Evolutionary conservation across 2,888 invertebrate genomes (phyloP).

Genomic region (Nematopogon swammerdamellus): DNA sequence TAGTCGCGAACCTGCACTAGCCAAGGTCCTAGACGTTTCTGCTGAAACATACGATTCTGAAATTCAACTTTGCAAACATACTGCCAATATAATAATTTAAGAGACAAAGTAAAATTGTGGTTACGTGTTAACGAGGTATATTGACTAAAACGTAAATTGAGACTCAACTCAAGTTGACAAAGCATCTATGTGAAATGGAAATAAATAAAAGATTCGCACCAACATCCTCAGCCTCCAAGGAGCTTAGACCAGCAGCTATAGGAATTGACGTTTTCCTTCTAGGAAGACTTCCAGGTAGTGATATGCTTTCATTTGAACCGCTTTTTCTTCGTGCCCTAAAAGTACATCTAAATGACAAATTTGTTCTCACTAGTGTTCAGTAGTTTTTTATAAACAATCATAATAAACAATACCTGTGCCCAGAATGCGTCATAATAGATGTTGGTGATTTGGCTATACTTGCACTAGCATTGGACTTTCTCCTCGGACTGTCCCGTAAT

Average conservation of each 20-base stretch:
- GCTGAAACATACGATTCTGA: not conserved
- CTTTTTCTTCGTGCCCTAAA: slow-evolving; percentile 45
- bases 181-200: too few relatives aligned
- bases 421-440: slow-evolving; percentile 32
- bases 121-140: too few relatives aligned
- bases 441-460: slow-evolving; percentile 55
- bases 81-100: too few relatives aligned
- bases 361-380: too few relatives aligned
- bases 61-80: too few relatives aligned
- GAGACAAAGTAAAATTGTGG: too few relatives aligned
- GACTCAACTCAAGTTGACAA: too few relatives aligned
- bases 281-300: slow-evolving; percentile 60
- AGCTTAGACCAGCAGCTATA: slow-evolving; percentile 42
- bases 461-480: slow-evolving; percentile 58
- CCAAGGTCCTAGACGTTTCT: slow-evolving; percentile 43
- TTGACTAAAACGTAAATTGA: too few relatives aligned
- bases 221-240: slow-evolving; percentile 49
- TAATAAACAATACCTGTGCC: slow-evolving; percentile 30
- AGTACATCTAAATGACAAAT: too few relatives aligned
- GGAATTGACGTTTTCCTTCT: slow-evolving; percentile 59
- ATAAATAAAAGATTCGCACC: too few relatives aligned
- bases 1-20: slow-evolving; percentile 44
- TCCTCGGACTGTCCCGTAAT: slow-evolving; percentile 61
- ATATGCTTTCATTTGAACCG: slow-evolving; percentile 60
- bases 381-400: too few relatives aligned